Base-by-base conservation (phyloP, 2,797 vertebrate genomes). In the Choloepus didactylus region DNA sequence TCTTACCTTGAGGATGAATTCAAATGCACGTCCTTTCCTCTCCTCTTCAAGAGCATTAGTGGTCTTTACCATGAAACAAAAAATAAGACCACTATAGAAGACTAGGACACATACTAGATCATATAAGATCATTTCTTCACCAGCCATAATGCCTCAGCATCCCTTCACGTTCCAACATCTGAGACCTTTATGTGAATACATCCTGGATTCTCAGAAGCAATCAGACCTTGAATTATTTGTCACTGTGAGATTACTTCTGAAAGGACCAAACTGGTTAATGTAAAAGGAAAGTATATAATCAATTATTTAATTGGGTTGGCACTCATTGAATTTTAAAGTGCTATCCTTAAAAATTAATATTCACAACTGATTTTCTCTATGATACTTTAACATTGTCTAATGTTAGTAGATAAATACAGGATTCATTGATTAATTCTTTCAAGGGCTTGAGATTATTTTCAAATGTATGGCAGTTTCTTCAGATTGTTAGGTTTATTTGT, bases 391-490 rank as follows among this genome's bases (percentile, higher is more conserved):
- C 67, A 18, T 31, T 86, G 0, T 88, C 38, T 44, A 59, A 1
- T 77, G 16, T 10, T 44, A 69, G 67, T 92, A 25, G 6, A 83
- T 54, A 85, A 56, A 73, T 70, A 2, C 9, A 70, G 4, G 41
- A 80, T 29, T 93, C 25, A 46, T 77, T 44, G 87, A 67, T 19
- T 18, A 77, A 76, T 19, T 84, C 1, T 44, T 46, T 91, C 15
- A 49, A 75, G 9, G 0, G 73, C 29, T 89, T 91, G 27, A 88
- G 19, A 51, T 62, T 85, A 76, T 91, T 94, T 96, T 86, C 12
- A 95, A 69, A 38, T 94, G 44, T 6, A 64, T 79, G 18, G 21
- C 8, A 77, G 7, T 81, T 96, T 94, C 9, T n/a, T 89, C 56
- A 83, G 15, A 23, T 89, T 91, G 3, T 49, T 62, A 60, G 3